These are phyloP conservation scores for Limanda limanda DNA, from an alignment of 2,113 vertebrate genomes.

Conservation along the genomic window DNA sequence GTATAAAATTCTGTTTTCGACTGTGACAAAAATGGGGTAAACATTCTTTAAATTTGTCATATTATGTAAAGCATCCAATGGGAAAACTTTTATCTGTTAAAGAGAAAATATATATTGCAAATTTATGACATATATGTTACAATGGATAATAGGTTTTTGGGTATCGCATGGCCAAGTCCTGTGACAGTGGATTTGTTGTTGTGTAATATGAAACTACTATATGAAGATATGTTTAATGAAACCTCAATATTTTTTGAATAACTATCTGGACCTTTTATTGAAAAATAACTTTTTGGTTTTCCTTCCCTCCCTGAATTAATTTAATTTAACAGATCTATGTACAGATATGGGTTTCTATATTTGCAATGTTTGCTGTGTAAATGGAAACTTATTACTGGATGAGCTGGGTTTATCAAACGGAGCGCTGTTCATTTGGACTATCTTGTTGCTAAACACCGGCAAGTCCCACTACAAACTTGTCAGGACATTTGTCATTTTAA, in stretches of 20 bases:
- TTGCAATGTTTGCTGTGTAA: constrained; percentile 95
- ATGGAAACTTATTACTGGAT: constrained; percentile 82
- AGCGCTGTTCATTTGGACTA: constrained; percentile 73
- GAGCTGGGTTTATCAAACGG: constrained; percentile 86
- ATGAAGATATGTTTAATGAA: constrained; percentile 79
- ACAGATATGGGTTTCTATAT: constrained; percentile 95
- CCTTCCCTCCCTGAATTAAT: constrained; percentile 72
- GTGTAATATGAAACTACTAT: constrained; percentile 87
- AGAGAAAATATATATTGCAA: constrained; percentile 83
- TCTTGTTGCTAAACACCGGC: constrained; percentile 70
- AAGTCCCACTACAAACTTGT: constrained; percentile 75
- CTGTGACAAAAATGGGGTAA: constrained; percentile 73
- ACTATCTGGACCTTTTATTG: constrained; percentile 68
- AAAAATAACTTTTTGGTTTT: constrained; percentile 56
- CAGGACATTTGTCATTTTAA: constrained; percentile 69
- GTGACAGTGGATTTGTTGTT: constrained; percentile 92
- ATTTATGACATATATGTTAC: constrained; percentile 84
- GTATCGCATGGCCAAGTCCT: constrained; percentile 90
- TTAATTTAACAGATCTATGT: constrained; percentile 85
- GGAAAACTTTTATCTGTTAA: constrained; percentile 80
- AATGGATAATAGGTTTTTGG: constrained; percentile 83
- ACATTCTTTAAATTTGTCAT: constrained; percentile 76
- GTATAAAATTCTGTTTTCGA: constrained; percentile 77
- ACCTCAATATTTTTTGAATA: constrained; percentile 79
- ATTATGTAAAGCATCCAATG: constrained; percentile 81